Evolutionary conservation across 2,888 invertebrate species (phyloP), one percentile per base, ranked within the genome.

Genomic region (Agrotis puta): DNA sequence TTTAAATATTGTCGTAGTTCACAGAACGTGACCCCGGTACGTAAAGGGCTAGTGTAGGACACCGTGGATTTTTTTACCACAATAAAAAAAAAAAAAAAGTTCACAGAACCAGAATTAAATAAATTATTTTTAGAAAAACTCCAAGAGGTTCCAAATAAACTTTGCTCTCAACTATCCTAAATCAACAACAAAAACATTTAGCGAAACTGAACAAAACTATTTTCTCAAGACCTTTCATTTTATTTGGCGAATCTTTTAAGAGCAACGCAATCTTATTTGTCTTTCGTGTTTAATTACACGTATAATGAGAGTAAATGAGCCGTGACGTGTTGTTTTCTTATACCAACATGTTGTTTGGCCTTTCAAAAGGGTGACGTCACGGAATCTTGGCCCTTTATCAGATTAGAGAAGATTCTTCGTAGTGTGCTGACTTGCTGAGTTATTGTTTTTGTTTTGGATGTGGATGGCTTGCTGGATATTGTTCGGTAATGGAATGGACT

Each of bases 201-300:
- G 43, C 27, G 13, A 75, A 68, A 70, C 64, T 76, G 69, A 48
- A 43, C 64, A 56, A 33, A 22, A 64, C 64, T 64, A 67, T 78
- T 82, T 67, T 66, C 50, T 54, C 47, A 24, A 78, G 67, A 82
- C 54, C 74, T 68, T 79, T 82, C 82, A 61, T 78, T 77, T 79
- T 82, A 63, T 82, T 64, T 65, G 67, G 57, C 64, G n/a, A 63
- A 79, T 79, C 79, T 73, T 78, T 67, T 82, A 73, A 73, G 62
- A 62, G 74, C 67, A 79, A 79, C 79, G 64, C 75, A 83, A 79
- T 83, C 75, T 81, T 82, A 67, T 83, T 85, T 83, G 80, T 80
- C 80, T 82, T 77, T 74, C 53, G 65, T 74, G 74, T 69, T 82
- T 74, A 83, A 82, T 83, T 77, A 85, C 74, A 70, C 72, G 85